Evolutionary conservation across 2,888 invertebrate species (phyloP), one percentile per base, ranked within the genome.

Genomic region (Scrobipalpa costella): DNA sequence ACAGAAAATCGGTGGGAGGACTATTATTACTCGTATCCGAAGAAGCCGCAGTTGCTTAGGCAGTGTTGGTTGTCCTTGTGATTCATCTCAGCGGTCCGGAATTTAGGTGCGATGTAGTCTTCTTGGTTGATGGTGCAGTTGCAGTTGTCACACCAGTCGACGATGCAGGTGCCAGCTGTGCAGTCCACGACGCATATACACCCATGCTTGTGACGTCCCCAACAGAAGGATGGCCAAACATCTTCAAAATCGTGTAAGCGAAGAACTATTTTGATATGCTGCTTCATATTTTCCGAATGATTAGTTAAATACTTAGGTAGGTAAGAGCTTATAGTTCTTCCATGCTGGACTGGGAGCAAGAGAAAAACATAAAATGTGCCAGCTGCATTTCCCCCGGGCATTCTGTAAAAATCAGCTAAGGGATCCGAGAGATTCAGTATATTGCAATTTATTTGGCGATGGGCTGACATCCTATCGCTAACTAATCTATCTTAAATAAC

Each of bases 31-130:
- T 33, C 17, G 34, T 36, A 17, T 1, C 61, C 61, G 34, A 49
- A 61, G 49, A 33, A 21, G 2, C 49, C 61, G 17, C 61, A 61
- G 34, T 61, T 61, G 19, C 61, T 61, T 13, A 61, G 13, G 34
- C 61, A 61, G 13, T 34, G 11, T 6, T 17, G 9, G 3, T 19
- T 15, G 8, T 33, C 6, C 9, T 19, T 21, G 38, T 44, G 17
- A 0, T 33, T 44, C 7, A 47, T 33, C 7, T 55, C n/a, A 0
- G 55, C 33, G 2, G 55, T 55, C 7, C 19, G 7, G 11, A 19
- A 50, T 27, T 55, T 55, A 8, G 34, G 34, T 2, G 52, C 52
- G 1, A 21, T 11, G 52, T 13, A 13, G 9, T n/a, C 9, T 2
- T 33, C 13, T n/a, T 55, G 2, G 2, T n/a, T n/a, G 21, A 11